Evolutionary conservation across 2,113 vertebrate genomes (phyloP).

Genomic region (Actenoides hombroni): DNA sequence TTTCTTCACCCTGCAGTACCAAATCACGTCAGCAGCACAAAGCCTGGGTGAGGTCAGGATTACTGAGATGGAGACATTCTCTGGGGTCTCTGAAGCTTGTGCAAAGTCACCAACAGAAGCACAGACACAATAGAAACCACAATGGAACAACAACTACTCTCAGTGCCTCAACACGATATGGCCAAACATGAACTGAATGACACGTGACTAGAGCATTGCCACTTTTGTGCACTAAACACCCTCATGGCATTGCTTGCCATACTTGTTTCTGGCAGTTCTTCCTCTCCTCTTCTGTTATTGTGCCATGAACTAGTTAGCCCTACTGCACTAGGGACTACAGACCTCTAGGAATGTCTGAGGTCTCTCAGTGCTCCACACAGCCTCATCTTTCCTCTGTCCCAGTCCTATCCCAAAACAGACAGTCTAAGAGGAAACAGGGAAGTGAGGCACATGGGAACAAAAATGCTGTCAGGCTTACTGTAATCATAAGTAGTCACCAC

Average conservation of each 20-base stretch:
- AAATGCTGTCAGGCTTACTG: not conserved
- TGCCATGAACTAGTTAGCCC: not conserved
- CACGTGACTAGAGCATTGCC: accelerated
- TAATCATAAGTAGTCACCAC: not conserved
- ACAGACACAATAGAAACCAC: not conserved
- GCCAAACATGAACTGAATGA: not conserved
- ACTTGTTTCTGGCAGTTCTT: not conserved
- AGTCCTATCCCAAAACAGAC: not conserved
- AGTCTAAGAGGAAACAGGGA: not conserved
- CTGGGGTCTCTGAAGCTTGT: not conserved
- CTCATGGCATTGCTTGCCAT: not conserved
- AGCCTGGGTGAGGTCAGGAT: not conserved
- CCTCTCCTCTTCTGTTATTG: not conserved
- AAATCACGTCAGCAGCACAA: not conserved
- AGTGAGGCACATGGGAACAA: not conserved
- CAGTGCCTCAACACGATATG: accelerated
- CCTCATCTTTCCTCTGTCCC: not conserved
- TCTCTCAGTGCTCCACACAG: not conserved
- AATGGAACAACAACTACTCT: not conserved
- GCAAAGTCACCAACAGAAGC: not conserved
- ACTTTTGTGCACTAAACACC: not conserved
- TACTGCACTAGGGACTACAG: not conserved
- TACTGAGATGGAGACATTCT: not conserved
- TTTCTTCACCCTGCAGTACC: not conserved
- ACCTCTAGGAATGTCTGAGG: not conserved